Conservation (phyloP, 2,888 invertebrate species). For the Chalcosyrphus nemorum region DNA sequence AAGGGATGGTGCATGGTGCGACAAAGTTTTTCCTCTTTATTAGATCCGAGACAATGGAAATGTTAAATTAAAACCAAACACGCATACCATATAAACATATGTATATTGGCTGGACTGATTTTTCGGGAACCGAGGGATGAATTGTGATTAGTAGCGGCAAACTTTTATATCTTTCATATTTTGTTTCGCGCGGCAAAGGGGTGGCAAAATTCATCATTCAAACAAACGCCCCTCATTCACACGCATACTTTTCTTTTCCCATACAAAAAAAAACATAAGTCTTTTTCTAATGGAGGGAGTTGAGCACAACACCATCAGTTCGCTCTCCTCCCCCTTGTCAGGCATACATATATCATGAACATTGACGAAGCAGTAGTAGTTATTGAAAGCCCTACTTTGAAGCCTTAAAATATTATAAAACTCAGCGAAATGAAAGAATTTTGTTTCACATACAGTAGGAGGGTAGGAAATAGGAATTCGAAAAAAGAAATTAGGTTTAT, state of each 20-base stretch:
- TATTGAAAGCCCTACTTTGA: conserved; percentile 22
- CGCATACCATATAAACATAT: conserved; percentile 2
- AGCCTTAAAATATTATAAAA: conserved; percentile 24
- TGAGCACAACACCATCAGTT: no score
- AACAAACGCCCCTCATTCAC: conserved; percentile 63
- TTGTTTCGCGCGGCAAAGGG: conserved; percentile 25
- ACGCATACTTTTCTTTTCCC: conserved; percentile 26
- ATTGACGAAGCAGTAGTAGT: conserved; percentile 30
- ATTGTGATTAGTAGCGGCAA: conserved; percentile 51
- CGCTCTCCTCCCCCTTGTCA: conserved; percentile 39
- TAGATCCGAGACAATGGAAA: conserved; percentile 17
- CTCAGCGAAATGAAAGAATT: conserved; percentile 7
- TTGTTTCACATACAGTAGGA: conserved; percentile 1
- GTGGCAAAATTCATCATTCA: not conserved
- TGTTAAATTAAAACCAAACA: conserved; percentile 49
- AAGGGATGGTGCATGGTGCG: conserved; percentile 6
- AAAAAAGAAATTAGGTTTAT: conserved; percentile 27
- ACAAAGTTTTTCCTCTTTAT: conserved; percentile 1
- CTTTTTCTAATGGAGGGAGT: not conserved
- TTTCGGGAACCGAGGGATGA: conserved; percentile 3
- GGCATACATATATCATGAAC: conserved; percentile 55
- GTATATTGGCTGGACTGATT: conserved; percentile 8
- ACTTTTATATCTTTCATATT: conserved; percentile 9
- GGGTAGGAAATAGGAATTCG: not conserved
- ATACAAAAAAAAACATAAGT: not conserved